Conservation (phyloP, 2,797 vertebrate species). For the Pseudochaenichthys georgianus region DNA sequence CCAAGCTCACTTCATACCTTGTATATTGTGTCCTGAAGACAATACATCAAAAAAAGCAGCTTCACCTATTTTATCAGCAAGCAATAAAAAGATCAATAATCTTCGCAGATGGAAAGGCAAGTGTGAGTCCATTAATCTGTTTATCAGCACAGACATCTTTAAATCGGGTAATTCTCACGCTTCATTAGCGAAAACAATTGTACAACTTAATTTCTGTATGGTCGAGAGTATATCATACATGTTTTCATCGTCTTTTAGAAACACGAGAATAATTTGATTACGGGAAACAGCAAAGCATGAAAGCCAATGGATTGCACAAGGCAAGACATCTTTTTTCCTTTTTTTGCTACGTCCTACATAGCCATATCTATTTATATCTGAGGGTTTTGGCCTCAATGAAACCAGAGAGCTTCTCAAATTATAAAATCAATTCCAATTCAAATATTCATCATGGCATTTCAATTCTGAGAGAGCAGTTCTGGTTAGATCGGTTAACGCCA, state of each 20-base stretch:
- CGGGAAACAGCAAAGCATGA: conserved; percentile 58
- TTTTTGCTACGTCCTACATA: conserved; percentile 63
- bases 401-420: conserved; percentile 83
- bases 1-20: neutral
- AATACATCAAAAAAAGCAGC: neutral
- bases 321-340: conserved; percentile 49
- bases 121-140: conserved; percentile 10
- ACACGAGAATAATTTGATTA: conserved; percentile 70
- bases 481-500: conserved; percentile 75
- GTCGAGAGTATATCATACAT: conserved; percentile 68
- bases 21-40: neutral
- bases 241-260: conserved; percentile 56
- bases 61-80: conserved; percentile 5
- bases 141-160: conserved; percentile 7
- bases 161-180: conserved; percentile 26
- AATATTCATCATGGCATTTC: conserved; percentile 86
- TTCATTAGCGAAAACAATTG: conserved; percentile 36
- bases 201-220: conserved; percentile 68
- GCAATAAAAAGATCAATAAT: conserved; percentile 20
- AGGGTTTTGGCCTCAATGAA: conserved; percentile 80
- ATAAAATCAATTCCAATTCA: conserved; percentile 88
- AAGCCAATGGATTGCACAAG: conserved; percentile 61
- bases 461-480: conserved; percentile 77
- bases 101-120: neutral
- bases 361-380: conserved; percentile 80